These are phyloP conservation scores for Acanthurus tractus DNA, from an alignment of 2,797 vertebrate species.

Conservation along the genomic window DNA sequence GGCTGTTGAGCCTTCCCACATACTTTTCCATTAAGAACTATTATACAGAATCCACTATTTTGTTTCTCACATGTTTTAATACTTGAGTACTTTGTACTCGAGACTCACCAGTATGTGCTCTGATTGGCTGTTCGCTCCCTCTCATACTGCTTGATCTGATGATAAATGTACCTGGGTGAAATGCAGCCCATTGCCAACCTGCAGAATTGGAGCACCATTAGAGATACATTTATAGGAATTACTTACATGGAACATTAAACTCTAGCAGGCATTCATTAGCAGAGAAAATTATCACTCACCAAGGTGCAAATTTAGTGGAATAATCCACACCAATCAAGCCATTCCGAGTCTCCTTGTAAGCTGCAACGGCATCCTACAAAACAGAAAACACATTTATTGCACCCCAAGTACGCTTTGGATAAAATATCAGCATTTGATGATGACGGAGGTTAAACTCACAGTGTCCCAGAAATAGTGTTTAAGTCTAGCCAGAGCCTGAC, in stretches of 20 bases:
- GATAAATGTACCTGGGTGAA: constrained; percentile 88
- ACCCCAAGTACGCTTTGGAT: neutral
- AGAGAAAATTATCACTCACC: constrained; percentile 74
- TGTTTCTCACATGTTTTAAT: no score
- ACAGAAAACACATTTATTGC: constrained; percentile 22
- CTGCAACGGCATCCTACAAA: constrained; percentile 85
- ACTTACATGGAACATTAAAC: constrained; percentile 4
- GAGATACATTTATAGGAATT: neutral
- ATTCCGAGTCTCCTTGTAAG: constrained; percentile 89
- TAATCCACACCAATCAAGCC: constrained; percentile 87
- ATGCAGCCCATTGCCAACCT: constrained; percentile 90
- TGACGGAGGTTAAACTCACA: constrained; percentile 72
- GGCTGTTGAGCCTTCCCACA: no score
- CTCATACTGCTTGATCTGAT: constrained; percentile 88
- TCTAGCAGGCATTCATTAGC: neutral
- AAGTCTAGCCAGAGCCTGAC: constrained; percentile 85
- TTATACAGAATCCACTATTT: no score
- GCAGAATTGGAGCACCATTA: constrained; percentile 51
- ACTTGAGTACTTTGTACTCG: neutral
- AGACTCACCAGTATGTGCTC: constrained; percentile 90
- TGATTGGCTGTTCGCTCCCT: constrained; percentile 87
- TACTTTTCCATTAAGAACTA: no score
- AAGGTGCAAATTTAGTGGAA: constrained; percentile 90
- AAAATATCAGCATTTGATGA: neutral
- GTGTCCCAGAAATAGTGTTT: constrained; percentile 91